Evolutionary conservation across 2,113 vertebrate genomes (phyloP).

Genomic region (Dromiciops gliroides): DNA sequence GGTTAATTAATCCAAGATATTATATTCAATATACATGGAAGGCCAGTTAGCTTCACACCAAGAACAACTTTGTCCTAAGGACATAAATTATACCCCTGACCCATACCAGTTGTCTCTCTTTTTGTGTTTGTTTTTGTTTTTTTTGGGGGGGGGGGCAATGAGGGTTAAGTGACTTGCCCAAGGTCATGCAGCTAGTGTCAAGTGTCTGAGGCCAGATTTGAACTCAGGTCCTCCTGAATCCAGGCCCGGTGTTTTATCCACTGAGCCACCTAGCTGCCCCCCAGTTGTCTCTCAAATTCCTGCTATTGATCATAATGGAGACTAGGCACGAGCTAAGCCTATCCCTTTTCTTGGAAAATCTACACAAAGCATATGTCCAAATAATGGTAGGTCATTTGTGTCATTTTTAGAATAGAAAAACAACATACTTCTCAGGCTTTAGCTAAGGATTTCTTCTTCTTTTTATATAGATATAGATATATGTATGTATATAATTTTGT

Average conservation of each 20-base stretch:
- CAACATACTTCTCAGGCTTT: neutral
- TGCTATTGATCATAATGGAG: neutral
- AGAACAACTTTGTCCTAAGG: neutral
- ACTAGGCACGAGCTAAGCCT: neutral
- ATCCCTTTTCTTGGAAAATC: neutral
- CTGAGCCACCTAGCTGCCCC: too few species aligned
- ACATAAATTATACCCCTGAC: neutral
- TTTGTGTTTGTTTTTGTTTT: too few species aligned
- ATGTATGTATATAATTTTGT: neutral
- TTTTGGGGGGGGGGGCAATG: too few species aligned
- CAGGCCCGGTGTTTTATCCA: too few species aligned
- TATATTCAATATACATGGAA: neutral
- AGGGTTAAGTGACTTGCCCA: too few species aligned
- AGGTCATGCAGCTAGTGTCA: too few species aligned
- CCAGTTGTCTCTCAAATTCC: neutral
- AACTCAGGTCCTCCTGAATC: too few species aligned
- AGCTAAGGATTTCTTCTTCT: neutral
- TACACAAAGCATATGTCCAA: neutral
- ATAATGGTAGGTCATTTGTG: neutral
- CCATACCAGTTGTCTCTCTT: neutral
- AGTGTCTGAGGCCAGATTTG: too few species aligned
- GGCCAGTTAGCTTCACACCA: neutral
- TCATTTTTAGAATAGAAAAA: neutral
- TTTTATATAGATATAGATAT: neutral
- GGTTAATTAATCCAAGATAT: slow-evolving; percentile 10